A percentile compares a stretch with the other conserved stretches of the same genome.
These are phyloP conservation scores for Bergia sp. DNA, from an alignment of 92 coral and sea anemone genomes.

Conservation along the genomic window DNA sequence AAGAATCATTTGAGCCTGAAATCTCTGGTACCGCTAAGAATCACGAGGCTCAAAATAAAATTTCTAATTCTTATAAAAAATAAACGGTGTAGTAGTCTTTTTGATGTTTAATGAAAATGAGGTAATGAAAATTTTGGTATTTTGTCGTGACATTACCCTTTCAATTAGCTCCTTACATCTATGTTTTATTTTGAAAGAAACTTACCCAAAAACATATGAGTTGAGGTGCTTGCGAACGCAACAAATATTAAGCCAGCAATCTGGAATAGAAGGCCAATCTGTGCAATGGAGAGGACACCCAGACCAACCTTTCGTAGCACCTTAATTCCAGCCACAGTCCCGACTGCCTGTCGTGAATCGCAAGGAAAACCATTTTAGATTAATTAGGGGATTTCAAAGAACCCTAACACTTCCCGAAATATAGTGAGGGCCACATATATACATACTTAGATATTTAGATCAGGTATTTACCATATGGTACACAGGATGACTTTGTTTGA, in stretches of 20 bases:
- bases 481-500: no score
- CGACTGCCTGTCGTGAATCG: conserved; percentile 15
- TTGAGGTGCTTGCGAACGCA: conserved; percentile 22
- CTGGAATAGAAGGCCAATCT: conserved; percentile 43
- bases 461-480: no score
- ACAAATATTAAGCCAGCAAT: conserved; percentile 35
- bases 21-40: no score
- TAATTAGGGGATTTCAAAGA: no score
- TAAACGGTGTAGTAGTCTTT: no score
- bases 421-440: not conserved
- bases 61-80: no score
- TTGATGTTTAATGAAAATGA: no score
- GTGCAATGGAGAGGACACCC: conserved; percentile 12
- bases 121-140: no score
- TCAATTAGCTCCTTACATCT: not conserved
- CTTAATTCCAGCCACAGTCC: conserved; percentile 43
- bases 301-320: not conserved
- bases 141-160: not conserved
- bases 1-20: no score
- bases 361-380: not conserved
- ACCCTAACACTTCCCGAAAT: not conserved
- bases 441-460: no score
- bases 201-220: conserved; percentile 27
- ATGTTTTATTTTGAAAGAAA: not conserved
- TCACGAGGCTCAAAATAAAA: no score